Evolutionary conservation across 2,888 invertebrate species (phyloP).

Genomic region (Neoascia interrupta): DNA sequence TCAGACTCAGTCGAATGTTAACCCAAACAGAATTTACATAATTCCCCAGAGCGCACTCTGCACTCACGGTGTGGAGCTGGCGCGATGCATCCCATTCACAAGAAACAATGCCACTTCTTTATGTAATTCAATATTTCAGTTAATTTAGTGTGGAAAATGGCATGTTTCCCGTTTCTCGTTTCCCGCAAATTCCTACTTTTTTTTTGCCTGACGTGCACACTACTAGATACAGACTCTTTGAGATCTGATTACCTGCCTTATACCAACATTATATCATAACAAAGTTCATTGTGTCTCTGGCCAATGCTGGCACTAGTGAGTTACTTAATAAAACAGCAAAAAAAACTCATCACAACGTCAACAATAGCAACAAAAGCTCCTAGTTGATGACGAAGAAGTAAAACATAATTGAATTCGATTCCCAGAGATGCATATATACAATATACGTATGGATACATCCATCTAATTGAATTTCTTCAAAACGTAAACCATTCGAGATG

Average conservation of each 20-base stretch:
- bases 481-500: constrained; percentile 35
- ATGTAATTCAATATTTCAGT: constrained; percentile 43
- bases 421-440: constrained; percentile 29
- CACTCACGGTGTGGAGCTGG: too few relatives aligned
- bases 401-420: constrained; percentile 48
- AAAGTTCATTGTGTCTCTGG: constrained; percentile 43
- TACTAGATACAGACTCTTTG: too few relatives aligned
- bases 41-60: constrained; percentile 24
- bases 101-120: constrained; percentile 39
- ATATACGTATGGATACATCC: not conserved
- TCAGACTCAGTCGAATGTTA: constrained; percentile 27
- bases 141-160: constrained; percentile 50
- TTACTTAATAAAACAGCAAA: constrained; percentile 6
- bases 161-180: constrained; percentile 27
- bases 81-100: constrained; percentile 42
- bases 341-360: constrained; percentile 34
- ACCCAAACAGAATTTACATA: constrained; percentile 53
- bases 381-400: constrained; percentile 4
- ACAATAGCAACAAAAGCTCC: constrained; percentile 16
- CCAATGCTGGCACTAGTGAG: not conserved
- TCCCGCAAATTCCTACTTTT: too few relatives aligned
- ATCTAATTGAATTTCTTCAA: constrained; percentile 56
- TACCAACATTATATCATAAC: constrained; percentile 44
- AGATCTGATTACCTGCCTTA: constrained; percentile 56
- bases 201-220: too few relatives aligned